phyloP scores from a whole-genome alignment of 2,113 vertebrate genomes.

The Neopipo cinnamomea region DNA sequence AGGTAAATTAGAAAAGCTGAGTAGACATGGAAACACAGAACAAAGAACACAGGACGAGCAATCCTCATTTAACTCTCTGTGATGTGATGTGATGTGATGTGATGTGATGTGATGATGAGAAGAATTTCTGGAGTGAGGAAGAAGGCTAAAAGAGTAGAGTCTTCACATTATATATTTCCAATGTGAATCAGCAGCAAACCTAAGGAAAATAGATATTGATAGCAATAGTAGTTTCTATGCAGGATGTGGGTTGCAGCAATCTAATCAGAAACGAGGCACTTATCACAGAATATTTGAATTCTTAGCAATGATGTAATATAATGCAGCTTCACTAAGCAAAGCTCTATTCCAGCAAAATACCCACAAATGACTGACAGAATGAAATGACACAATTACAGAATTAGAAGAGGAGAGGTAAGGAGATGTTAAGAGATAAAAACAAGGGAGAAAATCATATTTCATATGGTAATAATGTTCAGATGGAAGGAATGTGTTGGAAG shows the following conservation, averaged over 20 bases:
- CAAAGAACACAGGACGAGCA: not conserved
- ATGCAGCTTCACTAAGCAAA: slow-evolving; percentile 13
- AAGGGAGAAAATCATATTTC: slow-evolving; percentile 35
- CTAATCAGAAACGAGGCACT: not conserved
- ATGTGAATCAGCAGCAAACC: not conserved
- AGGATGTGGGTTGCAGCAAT: not conserved
- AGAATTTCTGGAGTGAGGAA: not conserved
- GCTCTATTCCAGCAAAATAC: not conserved
- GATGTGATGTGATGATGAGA: not conserved
- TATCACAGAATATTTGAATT: slow-evolving; percentile 13
- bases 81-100: too few species aligned
- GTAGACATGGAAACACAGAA: not conserved
- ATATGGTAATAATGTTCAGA: slow-evolving; percentile 29
- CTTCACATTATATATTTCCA: not conserved
- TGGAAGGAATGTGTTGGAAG: slow-evolving; percentile 22
- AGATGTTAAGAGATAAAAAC: slow-evolving; percentile 45
- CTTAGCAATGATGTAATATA: slow-evolving; percentile 4
- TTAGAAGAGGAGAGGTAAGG: slow-evolving; percentile 28
- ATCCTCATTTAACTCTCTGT: not conserved
- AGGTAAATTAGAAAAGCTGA: not conserved
- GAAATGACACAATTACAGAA: slow-evolving; percentile 11
- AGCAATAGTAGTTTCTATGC: not conserved
- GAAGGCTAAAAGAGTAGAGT: not conserved
- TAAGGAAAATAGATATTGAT: not conserved
- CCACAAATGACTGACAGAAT: not conserved